A percentile compares a stretch with the other conserved stretches of the same genome.
Evolutionary conservation across 2,797 vertebrate genomes (phyloP).

Genomic region (Chiloscyllium punctatum): DNA sequence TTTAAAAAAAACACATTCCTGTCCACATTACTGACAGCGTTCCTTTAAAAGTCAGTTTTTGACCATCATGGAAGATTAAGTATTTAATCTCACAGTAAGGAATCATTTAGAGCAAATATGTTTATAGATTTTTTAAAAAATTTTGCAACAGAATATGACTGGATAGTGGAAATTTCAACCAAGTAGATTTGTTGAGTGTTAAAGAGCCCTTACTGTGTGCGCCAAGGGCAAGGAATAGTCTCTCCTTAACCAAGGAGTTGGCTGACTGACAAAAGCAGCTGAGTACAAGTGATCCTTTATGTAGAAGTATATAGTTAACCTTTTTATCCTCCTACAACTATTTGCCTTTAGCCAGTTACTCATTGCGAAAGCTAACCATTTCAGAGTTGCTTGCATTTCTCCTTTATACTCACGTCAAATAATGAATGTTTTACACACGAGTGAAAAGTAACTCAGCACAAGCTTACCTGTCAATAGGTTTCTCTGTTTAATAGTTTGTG

Average conservation of each 20-base stretch:
- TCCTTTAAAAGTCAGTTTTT: not conserved
- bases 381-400: not conserved
- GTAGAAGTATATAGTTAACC: not conserved
- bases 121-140: not conserved
- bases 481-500: not conserved
- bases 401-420: slow-evolving; percentile 10
- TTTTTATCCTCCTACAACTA: slow-evolving; percentile 16
- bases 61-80: not conserved
- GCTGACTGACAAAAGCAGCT: slow-evolving; percentile 26
- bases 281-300: slow-evolving; percentile 30
- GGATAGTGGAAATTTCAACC: not conserved
- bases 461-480: not conserved
- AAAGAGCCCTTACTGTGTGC: not conserved
- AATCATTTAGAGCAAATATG: not conserved
- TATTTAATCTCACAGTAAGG: not conserved
- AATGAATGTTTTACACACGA: slow-evolving; percentile 24
- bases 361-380: not conserved
- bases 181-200: not conserved
- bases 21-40: not conserved
- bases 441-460: not conserved
- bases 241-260: not conserved
- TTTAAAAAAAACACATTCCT: not conserved
- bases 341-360: not conserved
- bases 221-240: slow-evolving; percentile 15
- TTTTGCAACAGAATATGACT: not conserved